Evolutionary conservation across 1,140 invertebrate species (phyloP), one percentile per base, ranked within the genome.

Genomic region (Caenorhabditis tropicalis): DNA sequence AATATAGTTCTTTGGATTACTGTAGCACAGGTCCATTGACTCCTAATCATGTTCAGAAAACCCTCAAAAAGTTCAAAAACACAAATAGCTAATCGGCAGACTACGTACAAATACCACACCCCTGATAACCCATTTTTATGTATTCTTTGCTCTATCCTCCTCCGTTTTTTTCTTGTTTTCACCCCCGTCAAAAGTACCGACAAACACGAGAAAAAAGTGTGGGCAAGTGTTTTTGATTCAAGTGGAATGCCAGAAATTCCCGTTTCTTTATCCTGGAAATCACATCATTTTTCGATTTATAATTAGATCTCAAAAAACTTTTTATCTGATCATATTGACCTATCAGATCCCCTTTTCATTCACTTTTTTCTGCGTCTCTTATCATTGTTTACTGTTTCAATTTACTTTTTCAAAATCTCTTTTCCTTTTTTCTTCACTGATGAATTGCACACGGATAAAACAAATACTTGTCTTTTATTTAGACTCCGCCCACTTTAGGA

Each of bases 101-200:
- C 31, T 60, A 31, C 58, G 43, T 24, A 74, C 65, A 21, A 21
- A 2, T 7, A 3, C 65, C n/a, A 12, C 7, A 24, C 36, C 21
- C 19, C 12, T 46, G 15, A 43, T n/a, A 39, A 5, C 21, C n/a
- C 29, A 27, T 36, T 19, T 74, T 27, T 21, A 5, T 9, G 53
- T 29, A 74, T 74, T 74, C 65, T 74, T 74, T 74, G 65, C 36
- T 74, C 65, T 74, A 43, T 74, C n/a, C 12, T 46, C 36, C 10
- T 27, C 21, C 65, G 15, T 19, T 24, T 21, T 12, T 46, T 33
- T 39, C 65, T 74, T 74, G 65, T 74, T 74, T 74, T 74, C 65
- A 74, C 65, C 33, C 65, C 29, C 65, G n/a, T 74, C 65, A 74
- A 74, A 74, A 74, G 65, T 43, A 74, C 65, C 65, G 65, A 43